Conservation (phyloP, 2,888 invertebrate genomes). For the Cephus sareptanus region DNA sequence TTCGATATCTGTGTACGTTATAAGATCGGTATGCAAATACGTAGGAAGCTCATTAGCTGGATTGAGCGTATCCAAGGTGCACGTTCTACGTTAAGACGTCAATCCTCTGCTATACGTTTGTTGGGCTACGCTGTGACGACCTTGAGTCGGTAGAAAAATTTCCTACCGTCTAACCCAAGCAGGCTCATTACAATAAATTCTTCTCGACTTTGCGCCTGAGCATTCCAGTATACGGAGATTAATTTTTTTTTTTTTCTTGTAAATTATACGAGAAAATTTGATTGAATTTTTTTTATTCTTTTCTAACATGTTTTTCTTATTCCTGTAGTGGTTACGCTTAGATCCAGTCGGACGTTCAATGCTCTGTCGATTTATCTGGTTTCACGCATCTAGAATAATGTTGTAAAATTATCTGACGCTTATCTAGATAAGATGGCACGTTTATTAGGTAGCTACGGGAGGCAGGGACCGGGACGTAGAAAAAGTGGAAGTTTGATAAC, state of each 20-base stretch:
- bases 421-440: not conserved
- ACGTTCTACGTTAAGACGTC: not conserved
- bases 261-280: too few relatives aligned
- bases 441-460: too few relatives aligned
- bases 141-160: not conserved
- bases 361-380: not conserved
- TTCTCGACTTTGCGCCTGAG: not conserved
- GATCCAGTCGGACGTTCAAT: not conserved
- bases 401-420: not conserved
- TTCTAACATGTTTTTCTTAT: too few relatives aligned
- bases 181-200: too few relatives aligned
- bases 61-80: slow-evolving; percentile 9
- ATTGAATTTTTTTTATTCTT: too few relatives aligned
- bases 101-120: not conserved
- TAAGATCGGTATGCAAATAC: slow-evolving; percentile 34
- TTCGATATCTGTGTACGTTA: slow-evolving; percentile 13
- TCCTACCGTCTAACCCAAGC: not conserved
- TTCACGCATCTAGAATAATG: not conserved
- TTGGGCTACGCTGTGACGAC: not conserved
- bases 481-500: not conserved
- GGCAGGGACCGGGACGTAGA: not conserved
- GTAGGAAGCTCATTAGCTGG: slow-evolving; percentile 35
- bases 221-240: not conserved
- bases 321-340: too few relatives aligned
- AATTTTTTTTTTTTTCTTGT: too few relatives aligned